Conservation (phyloP, 2,888 invertebrate species). For the Brachypterus glaber region DNA sequence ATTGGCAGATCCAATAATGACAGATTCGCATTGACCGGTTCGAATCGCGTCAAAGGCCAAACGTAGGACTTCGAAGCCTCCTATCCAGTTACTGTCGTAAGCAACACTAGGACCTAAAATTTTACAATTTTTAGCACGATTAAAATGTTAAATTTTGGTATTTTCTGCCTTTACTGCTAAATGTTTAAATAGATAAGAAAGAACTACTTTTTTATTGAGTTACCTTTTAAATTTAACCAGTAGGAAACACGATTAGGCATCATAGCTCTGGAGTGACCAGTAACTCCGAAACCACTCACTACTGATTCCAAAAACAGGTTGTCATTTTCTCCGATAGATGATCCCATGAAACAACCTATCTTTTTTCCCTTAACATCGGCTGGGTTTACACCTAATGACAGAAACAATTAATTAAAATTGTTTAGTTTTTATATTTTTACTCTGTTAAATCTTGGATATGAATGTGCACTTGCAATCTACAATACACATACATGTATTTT, state of each 20-base stretch:
- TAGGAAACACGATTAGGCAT: conserved; percentile 89
- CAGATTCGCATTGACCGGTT: conserved; percentile 79
- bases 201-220: not conserved
- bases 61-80: conserved; percentile 57
- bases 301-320: conserved; percentile 44
- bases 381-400: conserved; percentile 40
- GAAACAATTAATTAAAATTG: conserved; percentile 3
- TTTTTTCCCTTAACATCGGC: conserved; percentile 37
- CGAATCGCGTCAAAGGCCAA: conserved; percentile 64
- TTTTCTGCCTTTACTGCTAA: too few relatives aligned
- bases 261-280: conserved; percentile 84
- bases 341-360: conserved; percentile 40
- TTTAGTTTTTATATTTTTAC: not conserved
- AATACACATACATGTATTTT: too few relatives aligned
- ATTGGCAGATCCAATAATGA: conserved; percentile 84
- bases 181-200: too few relatives aligned
- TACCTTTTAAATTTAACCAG: conserved; percentile 77
- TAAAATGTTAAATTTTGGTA: conserved; percentile 38
- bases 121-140: conserved; percentile 26
- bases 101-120: conserved; percentile 46
- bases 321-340: conserved; percentile 42
- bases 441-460: too few relatives aligned
- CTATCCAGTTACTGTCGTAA: conserved; percentile 58
- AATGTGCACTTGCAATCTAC: too few relatives aligned
- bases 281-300: conserved; percentile 54